These are phyloP conservation scores for Halocynthia aurantium DNA, from an alignment of 23 tunicate species.

Conservation along the genomic window DNA sequence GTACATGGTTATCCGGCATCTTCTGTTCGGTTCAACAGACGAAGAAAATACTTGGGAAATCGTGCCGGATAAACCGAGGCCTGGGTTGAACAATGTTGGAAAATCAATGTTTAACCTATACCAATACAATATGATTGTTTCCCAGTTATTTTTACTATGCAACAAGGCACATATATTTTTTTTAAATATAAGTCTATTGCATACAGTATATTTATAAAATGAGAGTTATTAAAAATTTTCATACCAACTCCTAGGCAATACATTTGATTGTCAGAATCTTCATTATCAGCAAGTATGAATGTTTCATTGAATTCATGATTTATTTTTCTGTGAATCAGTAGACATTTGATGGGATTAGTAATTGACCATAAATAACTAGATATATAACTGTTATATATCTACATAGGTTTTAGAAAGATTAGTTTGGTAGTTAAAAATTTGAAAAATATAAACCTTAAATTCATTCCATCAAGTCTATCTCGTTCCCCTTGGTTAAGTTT, in stretches of 20 bases:
- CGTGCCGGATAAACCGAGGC: background rate
- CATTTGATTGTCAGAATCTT: background rate
- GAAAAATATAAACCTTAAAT: no score
- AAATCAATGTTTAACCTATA: background rate
- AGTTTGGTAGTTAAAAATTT: no score
- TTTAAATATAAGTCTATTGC: background rate
- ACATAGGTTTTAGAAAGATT: no score
- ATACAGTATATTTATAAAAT: background rate
- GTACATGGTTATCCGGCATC: no score
- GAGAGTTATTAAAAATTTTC: background rate
- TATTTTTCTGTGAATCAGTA: background rate
- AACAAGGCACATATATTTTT: no score
- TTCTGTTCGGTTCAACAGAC: no score
- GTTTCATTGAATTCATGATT: background rate
- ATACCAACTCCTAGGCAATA: conserved; percentile 8
- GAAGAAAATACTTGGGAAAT: background rate
- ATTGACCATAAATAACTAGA: no score
- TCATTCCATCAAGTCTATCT: background rate
- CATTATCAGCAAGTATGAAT: background rate
- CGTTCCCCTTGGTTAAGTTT: background rate
- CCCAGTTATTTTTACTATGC: no score
- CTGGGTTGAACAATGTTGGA: background rate
- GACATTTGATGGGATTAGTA: no score
- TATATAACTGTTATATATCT: no score
- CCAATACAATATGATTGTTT: no score